Evolutionary conservation across 2,113 vertebrate species (phyloP).

Genomic region (Ranitomeya variabilis): DNA sequence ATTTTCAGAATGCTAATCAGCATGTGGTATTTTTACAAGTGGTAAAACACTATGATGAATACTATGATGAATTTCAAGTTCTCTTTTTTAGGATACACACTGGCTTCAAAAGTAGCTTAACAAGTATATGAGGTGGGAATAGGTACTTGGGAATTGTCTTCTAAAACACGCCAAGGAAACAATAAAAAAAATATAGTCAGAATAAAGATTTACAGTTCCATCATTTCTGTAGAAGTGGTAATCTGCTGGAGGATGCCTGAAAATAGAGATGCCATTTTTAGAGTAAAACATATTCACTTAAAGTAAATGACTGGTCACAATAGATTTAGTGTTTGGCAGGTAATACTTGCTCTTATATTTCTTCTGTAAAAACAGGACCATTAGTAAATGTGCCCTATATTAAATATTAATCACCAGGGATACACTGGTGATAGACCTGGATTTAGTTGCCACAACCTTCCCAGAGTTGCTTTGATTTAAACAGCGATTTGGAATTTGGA

Average conservation of each 20-base stretch:
- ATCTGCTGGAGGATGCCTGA: not conserved
- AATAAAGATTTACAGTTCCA: not conserved
- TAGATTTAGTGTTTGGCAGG: not conserved
- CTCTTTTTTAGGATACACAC: not conserved
- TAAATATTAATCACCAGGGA: not conserved
- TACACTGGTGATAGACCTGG: not conserved
- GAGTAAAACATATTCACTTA: not conserved
- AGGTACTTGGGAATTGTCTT: not conserved
- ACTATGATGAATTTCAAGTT: too few relatives aligned
- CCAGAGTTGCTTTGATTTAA: slow-evolving; percentile 33
- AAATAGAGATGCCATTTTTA: not conserved
- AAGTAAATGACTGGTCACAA: not conserved
- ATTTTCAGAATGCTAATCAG: too few relatives aligned
- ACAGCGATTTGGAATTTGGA: slow-evolving; percentile 2
- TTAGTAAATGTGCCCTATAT: not conserved
- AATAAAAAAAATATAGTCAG: not conserved
- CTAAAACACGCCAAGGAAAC: not conserved
- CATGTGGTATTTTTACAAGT: too few relatives aligned
- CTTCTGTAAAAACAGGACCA: not conserved
- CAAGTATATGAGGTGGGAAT: not conserved
- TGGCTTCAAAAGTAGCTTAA: not conserved
- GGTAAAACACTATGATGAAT: too few relatives aligned
- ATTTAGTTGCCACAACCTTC: not conserved
- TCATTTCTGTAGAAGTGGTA: not conserved
- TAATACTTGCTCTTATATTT: not conserved